Percentiles rank a stretch among this genome's conserved stretches.
phyloP scores from a whole-genome alignment of 2,888 invertebrate genomes.

The Chaitophorus viminalis region DNA sequence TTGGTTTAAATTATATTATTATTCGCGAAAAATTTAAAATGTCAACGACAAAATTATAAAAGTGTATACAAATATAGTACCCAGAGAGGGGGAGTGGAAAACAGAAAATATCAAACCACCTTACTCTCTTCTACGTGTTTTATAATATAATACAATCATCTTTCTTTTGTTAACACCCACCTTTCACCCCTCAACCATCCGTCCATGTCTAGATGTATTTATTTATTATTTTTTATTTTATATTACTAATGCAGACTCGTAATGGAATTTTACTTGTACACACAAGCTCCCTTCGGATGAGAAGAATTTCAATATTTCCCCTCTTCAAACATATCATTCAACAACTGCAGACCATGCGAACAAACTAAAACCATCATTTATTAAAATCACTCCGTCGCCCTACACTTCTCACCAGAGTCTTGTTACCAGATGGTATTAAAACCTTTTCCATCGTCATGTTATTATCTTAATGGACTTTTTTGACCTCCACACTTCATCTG shows the following conservation, averaged over 20 bases:
- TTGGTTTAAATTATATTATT: slow-evolving; percentile 42
- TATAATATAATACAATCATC: slow-evolving; percentile 47
- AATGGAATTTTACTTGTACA: slow-evolving; percentile 54
- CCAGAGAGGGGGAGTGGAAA: too few species aligned
- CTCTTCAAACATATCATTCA: slow-evolving; percentile 48
- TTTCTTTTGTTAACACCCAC: slow-evolving; percentile 17
- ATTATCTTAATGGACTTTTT: slow-evolving; percentile 57
- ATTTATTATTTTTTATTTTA: slow-evolving; percentile 5
- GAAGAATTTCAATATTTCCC: slow-evolving; percentile 55
- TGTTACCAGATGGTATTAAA: slow-evolving; percentile 54
- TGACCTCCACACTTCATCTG: background rate
- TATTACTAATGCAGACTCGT: slow-evolving; percentile 53
- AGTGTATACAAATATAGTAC: slow-evolving; percentile 18
- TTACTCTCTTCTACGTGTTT: background rate
- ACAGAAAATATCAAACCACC: slow-evolving; percentile 14
- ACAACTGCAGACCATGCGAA: slow-evolving; percentile 52
- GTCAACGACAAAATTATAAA: slow-evolving; percentile 37
- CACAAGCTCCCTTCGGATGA: slow-evolving; percentile 27
- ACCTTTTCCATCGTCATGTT: slow-evolving; percentile 55
- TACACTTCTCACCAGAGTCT: background rate
- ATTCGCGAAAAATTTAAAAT: slow-evolving; percentile 44
- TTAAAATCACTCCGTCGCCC: slow-evolving; percentile 43
- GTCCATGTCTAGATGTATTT: background rate
- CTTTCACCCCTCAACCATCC: background rate
- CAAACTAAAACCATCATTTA: slow-evolving; percentile 55